These are phyloP conservation scores for Zootermopsis nevadensis DNA, from an alignment of 2,888 invertebrate genomes.

Conservation along the genomic window DNA sequence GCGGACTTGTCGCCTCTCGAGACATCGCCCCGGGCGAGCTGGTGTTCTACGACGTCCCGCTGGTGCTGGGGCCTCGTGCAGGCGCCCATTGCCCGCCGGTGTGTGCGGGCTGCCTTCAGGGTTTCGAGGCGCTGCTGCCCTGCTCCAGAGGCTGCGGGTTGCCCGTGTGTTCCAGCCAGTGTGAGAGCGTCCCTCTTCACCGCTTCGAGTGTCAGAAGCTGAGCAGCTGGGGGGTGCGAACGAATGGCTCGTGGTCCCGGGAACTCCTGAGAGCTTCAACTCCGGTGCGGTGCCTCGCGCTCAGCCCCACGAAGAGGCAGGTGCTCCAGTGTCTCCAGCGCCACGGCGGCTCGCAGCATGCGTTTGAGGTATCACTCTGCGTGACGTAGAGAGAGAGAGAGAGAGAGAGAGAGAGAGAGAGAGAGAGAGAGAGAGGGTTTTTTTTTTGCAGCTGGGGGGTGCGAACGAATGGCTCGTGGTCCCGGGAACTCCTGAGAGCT, in stretches of 20 bases:
- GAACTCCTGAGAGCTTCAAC: conserved; percentile 62
- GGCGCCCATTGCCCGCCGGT: conserved; percentile 66
- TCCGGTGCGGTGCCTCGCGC: conserved; percentile 63
- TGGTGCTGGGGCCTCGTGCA: conserved; percentile 77
- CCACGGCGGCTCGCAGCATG: conserved; percentile 68
- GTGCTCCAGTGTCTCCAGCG: conserved; percentile 68
- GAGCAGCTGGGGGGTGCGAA: conserved; percentile 11
- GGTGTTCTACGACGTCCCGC: conserved; percentile 76
- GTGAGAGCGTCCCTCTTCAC: conserved; percentile 71
- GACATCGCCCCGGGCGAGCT: conserved; percentile 76
- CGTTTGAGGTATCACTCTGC: conserved; percentile 64
- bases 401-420: too few species aligned
- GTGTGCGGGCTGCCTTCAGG: conserved; percentile 69
- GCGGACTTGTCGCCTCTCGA: conserved; percentile 76
- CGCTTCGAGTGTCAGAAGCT: conserved; percentile 64
- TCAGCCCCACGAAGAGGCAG: conserved; percentile 63
- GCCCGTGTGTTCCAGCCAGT: conserved; percentile 74
- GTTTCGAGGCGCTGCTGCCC: conserved; percentile 20
- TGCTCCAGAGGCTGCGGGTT: conserved; percentile 69
- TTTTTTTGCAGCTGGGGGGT: conserved; percentile 9
- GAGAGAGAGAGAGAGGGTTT: too few species aligned
- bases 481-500: conserved; percentile 61
- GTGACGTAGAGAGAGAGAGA: too few species aligned
- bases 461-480: conserved; percentile 57
- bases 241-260: conserved; percentile 58